Evolutionary conservation across 2,888 invertebrate species (phyloP).

Genomic region (Drosophila subquinaria): DNA sequence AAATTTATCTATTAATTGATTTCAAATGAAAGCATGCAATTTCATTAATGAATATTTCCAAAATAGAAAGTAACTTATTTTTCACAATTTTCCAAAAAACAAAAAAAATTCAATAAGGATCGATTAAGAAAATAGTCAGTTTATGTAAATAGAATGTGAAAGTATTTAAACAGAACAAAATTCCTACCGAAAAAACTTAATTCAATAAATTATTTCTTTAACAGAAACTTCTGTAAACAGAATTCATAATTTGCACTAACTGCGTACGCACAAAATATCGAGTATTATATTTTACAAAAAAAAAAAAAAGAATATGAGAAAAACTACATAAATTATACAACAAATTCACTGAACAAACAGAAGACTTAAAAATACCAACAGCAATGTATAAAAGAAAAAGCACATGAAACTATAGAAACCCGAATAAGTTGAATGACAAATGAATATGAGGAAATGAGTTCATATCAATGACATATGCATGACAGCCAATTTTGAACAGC

Average conservation of each 20-base stretch:
- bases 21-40: slow-evolving; percentile 28
- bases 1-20: slow-evolving; percentile 21
- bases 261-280: slow-evolving; percentile 73
- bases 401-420: slow-evolving; percentile 51
- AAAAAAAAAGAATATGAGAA: slow-evolving; percentile 18
- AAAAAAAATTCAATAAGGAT: slow-evolving; percentile 32
- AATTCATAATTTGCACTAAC: slow-evolving; percentile 65
- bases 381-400: slow-evolving; percentile 60
- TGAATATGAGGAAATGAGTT: slow-evolving; percentile 45
- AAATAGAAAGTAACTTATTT: slow-evolving; percentile 6
- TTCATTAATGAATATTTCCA: slow-evolving; percentile 9
- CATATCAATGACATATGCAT: slow-evolving; percentile 57
- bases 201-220: slow-evolving; percentile 30
- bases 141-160: slow-evolving; percentile 72
- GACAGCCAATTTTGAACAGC: slow-evolving; percentile 59
- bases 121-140: slow-evolving; percentile 35
- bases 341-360: slow-evolving; percentile 67
- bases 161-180: slow-evolving; percentile 70
- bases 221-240: slow-evolving; percentile 15
- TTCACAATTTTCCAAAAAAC: slow-evolving; percentile 27
- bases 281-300: slow-evolving; percentile 72
- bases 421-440: slow-evolving; percentile 34
- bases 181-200: slow-evolving; percentile 76
- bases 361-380: slow-evolving; percentile 70
- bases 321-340: slow-evolving; percentile 26